Conservation (phyloP, 2,113 vertebrate genomes). For the Sander vitreus region DNA sequence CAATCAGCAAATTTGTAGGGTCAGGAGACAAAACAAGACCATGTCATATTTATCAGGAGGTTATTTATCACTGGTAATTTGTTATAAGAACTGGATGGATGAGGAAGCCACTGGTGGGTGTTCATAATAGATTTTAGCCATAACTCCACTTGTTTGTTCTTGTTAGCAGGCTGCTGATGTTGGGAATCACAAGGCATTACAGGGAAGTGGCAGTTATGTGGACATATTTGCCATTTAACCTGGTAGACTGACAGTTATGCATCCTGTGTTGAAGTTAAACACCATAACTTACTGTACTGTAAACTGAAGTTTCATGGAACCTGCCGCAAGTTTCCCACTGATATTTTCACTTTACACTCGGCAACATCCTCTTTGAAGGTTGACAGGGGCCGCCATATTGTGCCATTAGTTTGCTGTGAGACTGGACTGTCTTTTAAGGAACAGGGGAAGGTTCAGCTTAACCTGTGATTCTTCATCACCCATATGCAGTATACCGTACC, state of each 20-base stretch:
- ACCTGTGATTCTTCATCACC: background rate
- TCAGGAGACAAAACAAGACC: background rate
- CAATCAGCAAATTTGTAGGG: background rate
- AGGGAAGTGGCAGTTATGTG: background rate
- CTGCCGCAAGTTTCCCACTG: background rate
- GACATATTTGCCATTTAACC: background rate
- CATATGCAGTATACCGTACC: background rate
- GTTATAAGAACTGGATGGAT: background rate
- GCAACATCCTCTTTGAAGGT: background rate
- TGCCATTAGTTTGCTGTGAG: background rate
- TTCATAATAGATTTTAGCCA: background rate
- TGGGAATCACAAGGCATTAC: background rate
- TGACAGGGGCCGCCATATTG: background rate
- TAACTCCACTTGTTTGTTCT: background rate
- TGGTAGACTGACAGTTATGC: background rate
- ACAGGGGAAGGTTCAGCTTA: background rate
- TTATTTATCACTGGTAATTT: background rate
- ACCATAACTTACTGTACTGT: background rate
- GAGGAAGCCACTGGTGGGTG: too few relatives aligned
- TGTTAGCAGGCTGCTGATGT: background rate
- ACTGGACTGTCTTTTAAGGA: background rate
- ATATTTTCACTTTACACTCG: slow-evolving; percentile 3
- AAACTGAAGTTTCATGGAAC: background rate
- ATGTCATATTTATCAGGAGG: background rate
- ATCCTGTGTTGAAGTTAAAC: slow-evolving; percentile 22